These are phyloP conservation scores for Dunckerocampus dactyliophorus DNA, from an alignment of 2,113 vertebrate species.

Conservation along the genomic window DNA sequence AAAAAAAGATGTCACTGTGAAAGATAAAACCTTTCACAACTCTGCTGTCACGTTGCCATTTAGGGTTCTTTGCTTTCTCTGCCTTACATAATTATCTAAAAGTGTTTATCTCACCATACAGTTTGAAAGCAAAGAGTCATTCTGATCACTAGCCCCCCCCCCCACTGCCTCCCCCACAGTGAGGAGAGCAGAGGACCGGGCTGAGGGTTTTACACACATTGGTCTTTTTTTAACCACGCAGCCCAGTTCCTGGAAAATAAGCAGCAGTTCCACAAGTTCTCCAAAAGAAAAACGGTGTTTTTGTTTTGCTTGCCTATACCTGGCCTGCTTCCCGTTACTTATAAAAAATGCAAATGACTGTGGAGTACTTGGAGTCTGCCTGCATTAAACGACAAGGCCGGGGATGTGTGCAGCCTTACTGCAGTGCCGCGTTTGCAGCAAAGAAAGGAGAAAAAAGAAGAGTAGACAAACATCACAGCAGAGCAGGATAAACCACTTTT, in stretches of 20 bases:
- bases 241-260: constrained; percentile 35
- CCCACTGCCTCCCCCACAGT: neutral
- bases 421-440: constrained; percentile 25
- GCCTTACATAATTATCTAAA: too few species aligned
- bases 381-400: neutral
- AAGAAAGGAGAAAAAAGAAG: constrained; percentile 16
- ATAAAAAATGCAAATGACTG: constrained; percentile 13
- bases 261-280: neutral
- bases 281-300: neutral
- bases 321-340: constrained; percentile 18
- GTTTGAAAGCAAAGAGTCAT: neutral
- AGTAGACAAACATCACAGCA: constrained; percentile 24
- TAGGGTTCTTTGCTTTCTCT: too few species aligned
- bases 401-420: constrained; percentile 32
- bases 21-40: too few species aligned
- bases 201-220: constrained; percentile 15
- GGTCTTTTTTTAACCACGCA: neutral
- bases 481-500: constrained; percentile 15
- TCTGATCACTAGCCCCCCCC: neutral
- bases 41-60: too few species aligned
- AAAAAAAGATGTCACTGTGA: too few species aligned
- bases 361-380: constrained; percentile 11
- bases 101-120: too few species aligned
- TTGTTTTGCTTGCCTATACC: constrained; percentile 20
- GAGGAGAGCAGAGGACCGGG: neutral